Evolutionary conservation across 2,888 invertebrate species (phyloP), one percentile per base, ranked within the genome.

Genomic region (Melanargia galathea): DNA sequence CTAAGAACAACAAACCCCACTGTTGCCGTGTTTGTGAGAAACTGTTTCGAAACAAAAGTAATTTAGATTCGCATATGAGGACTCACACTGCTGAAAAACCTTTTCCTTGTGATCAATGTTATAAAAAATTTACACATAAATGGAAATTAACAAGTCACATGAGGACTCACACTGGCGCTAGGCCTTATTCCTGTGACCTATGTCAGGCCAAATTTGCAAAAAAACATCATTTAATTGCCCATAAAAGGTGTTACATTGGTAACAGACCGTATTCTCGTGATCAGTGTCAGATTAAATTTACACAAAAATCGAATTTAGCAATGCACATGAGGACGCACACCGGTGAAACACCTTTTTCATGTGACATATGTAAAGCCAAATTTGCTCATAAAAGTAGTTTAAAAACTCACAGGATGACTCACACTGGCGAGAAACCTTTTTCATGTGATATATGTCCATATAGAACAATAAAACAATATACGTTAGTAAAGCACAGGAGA

Each of bases 381-480:
- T 30, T 30, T 4, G 8, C 30, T 30, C 30, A 30, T 30, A 30
- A 8, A 8, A 30, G 30, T 22, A 13, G 2, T 13, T 45, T 52
- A 13, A 6, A 13, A 4, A 26, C 2, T 0, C 60, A 60, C 20
- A 6, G 30, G 2, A 26, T 16, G 30, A 3, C 8, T 8, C 30
- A 30, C 30, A 4, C 8, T 3, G 7, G 30, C 8, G 30, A 30
- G 30, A 30, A 30, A 30, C 30, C 30, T 2, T n/a, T n/a, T n/a
- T n/a, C 40, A 4, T 60, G 60, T n/a, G 8, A 26, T 1, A 22
- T 43, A 20, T 60, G 61, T 48, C 11, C n/a, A n/a, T n/a, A n/a
- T 11, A 2, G 26, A 1, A 30, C 5, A 30, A 30, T 30, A 7
- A 7, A 8, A 5, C 1, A 30, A 30, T 7, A 30, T 1, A 30